These are phyloP conservation scores for Malthinus seriepunctatus DNA, from an alignment of 2,888 invertebrate species.

Conservation along the genomic window DNA sequence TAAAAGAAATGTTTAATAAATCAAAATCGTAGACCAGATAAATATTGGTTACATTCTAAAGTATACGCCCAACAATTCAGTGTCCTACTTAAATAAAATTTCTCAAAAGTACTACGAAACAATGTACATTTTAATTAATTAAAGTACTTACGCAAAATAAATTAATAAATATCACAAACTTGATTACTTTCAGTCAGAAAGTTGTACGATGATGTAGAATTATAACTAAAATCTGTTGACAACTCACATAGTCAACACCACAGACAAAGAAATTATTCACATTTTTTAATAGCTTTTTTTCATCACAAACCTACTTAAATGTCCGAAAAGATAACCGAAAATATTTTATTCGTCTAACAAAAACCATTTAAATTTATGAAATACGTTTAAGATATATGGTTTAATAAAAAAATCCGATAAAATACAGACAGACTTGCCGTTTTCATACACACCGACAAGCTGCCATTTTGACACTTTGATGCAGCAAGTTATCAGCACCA, in stretches of 20 bases:
- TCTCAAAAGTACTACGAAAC: background rate
- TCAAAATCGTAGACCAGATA: conserved; percentile 49
- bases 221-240: conserved; percentile 23
- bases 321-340: background rate
- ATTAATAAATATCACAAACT: conserved; percentile 25
- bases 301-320: conserved; percentile 26
- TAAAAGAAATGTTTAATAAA: conserved; percentile 47
- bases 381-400: background rate
- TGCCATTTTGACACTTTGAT: conserved; percentile 47
- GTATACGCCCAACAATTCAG: conserved; percentile 50
- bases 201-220: conserved; percentile 5
- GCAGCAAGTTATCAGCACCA: conserved; percentile 1
- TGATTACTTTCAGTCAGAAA: conserved; percentile 13
- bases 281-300: conserved; percentile 47
- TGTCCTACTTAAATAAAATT: conserved; percentile 47
- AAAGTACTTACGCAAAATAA: conserved; percentile 26
- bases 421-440: conserved; percentile 36
- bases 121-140: background rate
- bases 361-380: conserved; percentile 15
- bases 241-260: conserved; percentile 30
- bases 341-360: background rate
- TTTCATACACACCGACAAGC: conserved; percentile 44
- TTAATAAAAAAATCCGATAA: conserved; percentile 17
- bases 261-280: conserved; percentile 53
- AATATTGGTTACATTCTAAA: conserved; percentile 47